Evolutionary conservation across 1,140 invertebrate species (phyloP).

Genomic region (Rhagoletis zephyria): DNA sequence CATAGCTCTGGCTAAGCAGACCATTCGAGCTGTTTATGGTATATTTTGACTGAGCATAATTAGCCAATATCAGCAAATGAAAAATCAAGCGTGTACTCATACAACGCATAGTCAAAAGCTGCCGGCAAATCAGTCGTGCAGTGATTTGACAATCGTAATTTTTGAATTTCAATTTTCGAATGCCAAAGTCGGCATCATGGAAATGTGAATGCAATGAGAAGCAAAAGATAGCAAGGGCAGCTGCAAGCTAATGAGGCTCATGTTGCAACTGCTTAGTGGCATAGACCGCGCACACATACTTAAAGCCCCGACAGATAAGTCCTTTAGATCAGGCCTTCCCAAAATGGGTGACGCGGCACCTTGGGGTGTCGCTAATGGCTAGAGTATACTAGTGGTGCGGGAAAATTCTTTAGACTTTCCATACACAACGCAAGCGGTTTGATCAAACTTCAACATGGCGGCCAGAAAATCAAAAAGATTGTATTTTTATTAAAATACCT

Average conservation of each 20-base stretch:
- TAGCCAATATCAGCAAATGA: neutral
- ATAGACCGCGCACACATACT: neutral
- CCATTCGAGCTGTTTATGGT: no score
- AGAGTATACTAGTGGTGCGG: no score
- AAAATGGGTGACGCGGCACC: no score
- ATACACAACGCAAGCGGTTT: no score
- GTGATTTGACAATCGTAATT: neutral
- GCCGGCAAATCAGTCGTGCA: no score
- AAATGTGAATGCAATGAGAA: neutral
- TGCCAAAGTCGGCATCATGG: neutral
- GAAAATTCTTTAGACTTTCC: no score
- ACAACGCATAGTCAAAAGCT: neutral
- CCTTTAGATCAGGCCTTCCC: no score
- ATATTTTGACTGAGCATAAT: neutral
- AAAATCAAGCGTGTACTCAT: neutral
- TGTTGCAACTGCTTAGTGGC: neutral
- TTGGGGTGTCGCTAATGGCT: no score
- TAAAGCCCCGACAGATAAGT: neutral
- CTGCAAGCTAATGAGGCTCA: neutral
- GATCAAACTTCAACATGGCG: no score
- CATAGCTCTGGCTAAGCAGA: no score
- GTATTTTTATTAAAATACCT: no score
- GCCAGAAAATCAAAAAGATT: no score
- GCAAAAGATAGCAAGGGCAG: neutral
- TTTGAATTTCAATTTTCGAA: constrained; percentile 27